Conservation (phyloP, 1,140 invertebrate genomes). For the Sesamia nonagrioides region DNA sequence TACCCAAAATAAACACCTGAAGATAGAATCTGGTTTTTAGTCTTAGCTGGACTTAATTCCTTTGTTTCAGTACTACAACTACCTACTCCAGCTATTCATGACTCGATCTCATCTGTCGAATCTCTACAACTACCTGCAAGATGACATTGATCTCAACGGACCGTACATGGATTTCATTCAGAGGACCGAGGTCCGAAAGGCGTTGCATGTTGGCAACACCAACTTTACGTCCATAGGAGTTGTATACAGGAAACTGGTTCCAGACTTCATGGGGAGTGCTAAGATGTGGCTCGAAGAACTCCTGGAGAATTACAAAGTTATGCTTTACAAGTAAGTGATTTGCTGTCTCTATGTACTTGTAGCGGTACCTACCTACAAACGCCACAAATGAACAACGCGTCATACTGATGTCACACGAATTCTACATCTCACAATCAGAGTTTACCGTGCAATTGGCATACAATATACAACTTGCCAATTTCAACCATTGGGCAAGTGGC, state of each 20-base stretch:
- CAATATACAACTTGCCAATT: no score
- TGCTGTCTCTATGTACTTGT: no score
- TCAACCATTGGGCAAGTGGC: no score
- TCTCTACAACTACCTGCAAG: conserved; percentile 91
- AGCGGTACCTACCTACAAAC: no score
- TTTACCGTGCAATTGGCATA: no score
- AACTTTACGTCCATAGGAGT: conserved; percentile 85
- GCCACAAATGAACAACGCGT: no score
- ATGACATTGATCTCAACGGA: conserved; percentile 79
- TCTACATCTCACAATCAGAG: no score
- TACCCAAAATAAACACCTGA: no score
- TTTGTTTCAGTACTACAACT: conserved; percentile 81
- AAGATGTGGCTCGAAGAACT: conserved; percentile 92
- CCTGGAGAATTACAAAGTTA: conserved; percentile 89
- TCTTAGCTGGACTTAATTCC: background rate
- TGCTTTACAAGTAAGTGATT: conserved; percentile 83
- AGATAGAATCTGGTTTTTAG: no score
- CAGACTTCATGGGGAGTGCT: conserved; percentile 93
- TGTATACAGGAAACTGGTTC: conserved; percentile 90
- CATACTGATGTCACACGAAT: no score
- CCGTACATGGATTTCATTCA: conserved; percentile 89
- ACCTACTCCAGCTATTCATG: conserved; percentile 88
- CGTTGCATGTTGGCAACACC: conserved; percentile 88
- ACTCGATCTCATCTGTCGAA: conserved; percentile 88
- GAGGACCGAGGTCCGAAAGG: conserved; percentile 88